Conservation (phyloP, 2,113 vertebrate species). For the Lanius collurio region DNA sequence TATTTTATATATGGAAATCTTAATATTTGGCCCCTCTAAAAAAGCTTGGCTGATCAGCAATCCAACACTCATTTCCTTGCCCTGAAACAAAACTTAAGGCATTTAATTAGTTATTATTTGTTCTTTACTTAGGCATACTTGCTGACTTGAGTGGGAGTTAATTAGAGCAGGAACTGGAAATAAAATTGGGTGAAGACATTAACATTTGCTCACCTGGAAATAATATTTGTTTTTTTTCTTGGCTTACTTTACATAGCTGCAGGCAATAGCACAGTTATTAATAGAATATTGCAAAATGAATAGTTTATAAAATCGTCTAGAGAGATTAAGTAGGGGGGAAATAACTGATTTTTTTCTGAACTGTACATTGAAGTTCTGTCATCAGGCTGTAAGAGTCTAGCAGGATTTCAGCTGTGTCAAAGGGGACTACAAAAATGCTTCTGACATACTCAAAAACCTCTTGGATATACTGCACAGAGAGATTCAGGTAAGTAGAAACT, state of each 20-base stretch:
- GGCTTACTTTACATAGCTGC: background rate
- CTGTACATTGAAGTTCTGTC: background rate
- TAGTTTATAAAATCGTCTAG: background rate
- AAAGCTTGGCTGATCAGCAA: background rate
- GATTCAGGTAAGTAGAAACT: background rate
- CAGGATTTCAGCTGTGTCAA: background rate
- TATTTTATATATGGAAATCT: constrained; percentile 1
- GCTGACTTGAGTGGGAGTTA: constrained; percentile 28
- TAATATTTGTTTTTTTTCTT: background rate
- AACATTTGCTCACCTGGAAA: constrained; percentile 44
- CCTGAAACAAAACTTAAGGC: constrained; percentile 10
- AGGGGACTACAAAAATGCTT: background rate
- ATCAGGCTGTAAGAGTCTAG: background rate
- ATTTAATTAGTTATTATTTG: constrained; percentile 8
- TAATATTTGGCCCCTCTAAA: background rate
- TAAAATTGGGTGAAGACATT: constrained; percentile 32
- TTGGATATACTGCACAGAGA: background rate
- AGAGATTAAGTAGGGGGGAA: background rate
- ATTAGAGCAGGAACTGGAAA: background rate
- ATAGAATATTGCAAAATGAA: background rate
- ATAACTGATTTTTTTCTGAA: background rate
- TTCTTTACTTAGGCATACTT: constrained; percentile 43
- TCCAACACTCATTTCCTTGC: background rate
- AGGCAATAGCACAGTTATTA: background rate
- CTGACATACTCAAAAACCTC: background rate